Evolutionary conservation across 2,113 vertebrate genomes (phyloP).

Genomic region (Cygnus atratus): DNA sequence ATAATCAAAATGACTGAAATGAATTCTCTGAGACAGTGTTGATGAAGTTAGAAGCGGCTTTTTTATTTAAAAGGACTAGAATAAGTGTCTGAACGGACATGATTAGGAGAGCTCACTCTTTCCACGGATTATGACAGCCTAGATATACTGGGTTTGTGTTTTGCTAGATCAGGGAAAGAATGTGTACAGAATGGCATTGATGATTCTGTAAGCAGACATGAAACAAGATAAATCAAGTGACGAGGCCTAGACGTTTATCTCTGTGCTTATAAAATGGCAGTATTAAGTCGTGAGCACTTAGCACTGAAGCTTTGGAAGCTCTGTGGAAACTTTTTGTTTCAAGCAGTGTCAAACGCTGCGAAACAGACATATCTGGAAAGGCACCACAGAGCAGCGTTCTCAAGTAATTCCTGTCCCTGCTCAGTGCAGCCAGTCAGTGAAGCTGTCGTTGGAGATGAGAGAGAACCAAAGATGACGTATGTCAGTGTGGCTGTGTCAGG

Average conservation of each 20-base stretch:
- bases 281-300: not conserved
- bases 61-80: not conserved
- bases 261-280: not conserved
- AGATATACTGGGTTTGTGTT: not conserved
- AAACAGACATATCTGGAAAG: not conserved
- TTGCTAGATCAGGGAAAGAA: not conserved
- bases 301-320: not conserved
- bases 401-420: not conserved
- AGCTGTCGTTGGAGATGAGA: not conserved
- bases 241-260: not conserved
- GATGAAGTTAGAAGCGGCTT: not conserved
- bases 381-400: accelerated
- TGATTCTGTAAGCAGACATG: not conserved
- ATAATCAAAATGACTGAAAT: not conserved
- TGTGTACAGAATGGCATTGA: not conserved
- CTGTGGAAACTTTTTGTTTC: not conserved
- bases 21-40: not conserved
- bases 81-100: not conserved
- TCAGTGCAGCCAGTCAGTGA: not conserved
- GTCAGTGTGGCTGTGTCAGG: accelerated
- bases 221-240: not conserved
- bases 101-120: not conserved
- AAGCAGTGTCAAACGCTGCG: not conserved
- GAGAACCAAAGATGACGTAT: not conserved
- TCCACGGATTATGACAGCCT: too few species aligned